Evolutionary conservation across 2,113 vertebrate genomes (phyloP), one percentile per base, ranked within the genome.

Genomic region (Ifrita kowaldi): DNA sequence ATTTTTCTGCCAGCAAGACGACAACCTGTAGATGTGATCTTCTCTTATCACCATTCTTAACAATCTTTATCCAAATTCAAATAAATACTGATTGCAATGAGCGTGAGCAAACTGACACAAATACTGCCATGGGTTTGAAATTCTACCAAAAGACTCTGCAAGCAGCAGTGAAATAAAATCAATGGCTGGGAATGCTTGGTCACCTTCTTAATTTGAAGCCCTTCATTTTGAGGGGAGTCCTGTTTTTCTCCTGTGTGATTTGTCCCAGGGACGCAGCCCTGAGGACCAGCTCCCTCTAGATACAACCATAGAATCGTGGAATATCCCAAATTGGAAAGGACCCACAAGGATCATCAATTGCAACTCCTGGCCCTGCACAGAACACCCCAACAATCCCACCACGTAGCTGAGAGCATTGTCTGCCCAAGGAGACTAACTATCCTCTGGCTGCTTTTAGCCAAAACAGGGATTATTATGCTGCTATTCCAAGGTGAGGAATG

Each of bases 61-160:
- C 79, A 91, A 59, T 35, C 50, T n/a, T 74, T 69, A 71, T 95
- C 93, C 84, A 86, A 78, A 95, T 95, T 68, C 92, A 90, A 68
- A 53, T 23, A 70, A 93, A 92, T 57, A 56, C 75, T 46, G 75
- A 94, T 92, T 60, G 49, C 50, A 47, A 15, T 2, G 47, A 78
- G 14, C 1, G 0, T 35, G 59, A 71, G 55, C 82, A 88, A 83
- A 46, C 30, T 6, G 35, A 39, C 68, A 37, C 1, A 3, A 64
- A 88, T n/a, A 11, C 28, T 15, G 32, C 35, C 79, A 80, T 14
- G 24, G 42, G 63, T 74, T 63, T 84, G 30, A 57, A 27, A 82
- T 89, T 73, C 67, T 50, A 57, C n/a, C 33, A 47, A 87, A 69
- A 52, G 37, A n/a, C 37, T 28, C 55, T 62, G 77, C 60, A 57